These are phyloP conservation scores for Oriolus oriolus DNA, from an alignment of 2,113 vertebrate genomes.

Conservation along the genomic window DNA sequence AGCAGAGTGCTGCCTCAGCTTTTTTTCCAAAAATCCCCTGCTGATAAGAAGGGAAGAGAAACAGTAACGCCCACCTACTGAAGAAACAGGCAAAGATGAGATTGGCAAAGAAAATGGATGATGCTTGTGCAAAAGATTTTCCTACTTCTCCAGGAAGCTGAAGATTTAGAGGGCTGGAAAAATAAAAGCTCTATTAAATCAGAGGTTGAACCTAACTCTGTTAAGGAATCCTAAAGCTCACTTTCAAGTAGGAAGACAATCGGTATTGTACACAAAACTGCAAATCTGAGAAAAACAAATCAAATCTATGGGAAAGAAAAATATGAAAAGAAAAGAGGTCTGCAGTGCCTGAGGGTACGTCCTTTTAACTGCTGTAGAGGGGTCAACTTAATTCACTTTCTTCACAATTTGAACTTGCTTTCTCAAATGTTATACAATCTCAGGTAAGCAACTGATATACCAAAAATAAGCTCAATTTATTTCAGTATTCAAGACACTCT, in stretches of 20 bases:
- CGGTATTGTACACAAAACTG: background rate
- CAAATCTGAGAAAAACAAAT: background rate
- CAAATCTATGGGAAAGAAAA: background rate
- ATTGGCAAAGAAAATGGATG: background rate
- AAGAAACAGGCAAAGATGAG: background rate
- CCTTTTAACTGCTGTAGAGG: background rate
- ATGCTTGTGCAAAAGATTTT: background rate
- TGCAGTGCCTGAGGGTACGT: background rate
- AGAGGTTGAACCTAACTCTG: background rate
- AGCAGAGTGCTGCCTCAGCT: background rate
- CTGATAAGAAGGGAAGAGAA: background rate
- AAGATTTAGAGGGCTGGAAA: background rate
- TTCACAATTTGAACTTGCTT: background rate
- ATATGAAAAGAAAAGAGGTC: background rate
- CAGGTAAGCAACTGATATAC: accelerated
- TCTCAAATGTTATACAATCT: background rate
- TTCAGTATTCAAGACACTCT: background rate
- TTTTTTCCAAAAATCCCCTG: background rate
- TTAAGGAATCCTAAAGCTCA: background rate
- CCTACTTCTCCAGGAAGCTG: background rate
- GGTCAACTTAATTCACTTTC: background rate
- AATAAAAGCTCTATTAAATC: background rate
- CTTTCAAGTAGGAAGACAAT: background rate
- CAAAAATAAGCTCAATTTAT: background rate
- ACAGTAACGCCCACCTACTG: background rate